Evolutionary conservation across 2,797 vertebrate species (phyloP).

Genomic region (Artibeus lituratus): DNA sequence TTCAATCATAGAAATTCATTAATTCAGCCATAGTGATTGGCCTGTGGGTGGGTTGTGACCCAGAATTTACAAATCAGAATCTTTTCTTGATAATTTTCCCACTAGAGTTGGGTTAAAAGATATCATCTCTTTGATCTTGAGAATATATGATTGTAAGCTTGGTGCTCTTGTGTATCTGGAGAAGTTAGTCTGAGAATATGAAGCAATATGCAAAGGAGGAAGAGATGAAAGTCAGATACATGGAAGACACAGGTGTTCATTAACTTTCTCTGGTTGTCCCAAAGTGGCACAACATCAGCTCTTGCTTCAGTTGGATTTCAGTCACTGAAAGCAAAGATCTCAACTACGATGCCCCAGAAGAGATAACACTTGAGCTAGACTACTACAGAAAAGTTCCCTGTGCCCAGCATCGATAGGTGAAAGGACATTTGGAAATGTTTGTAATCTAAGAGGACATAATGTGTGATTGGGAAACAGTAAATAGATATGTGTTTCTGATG

Average conservation of each 20-base stretch:
- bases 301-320: background rate
- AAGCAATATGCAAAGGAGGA: background rate
- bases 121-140: background rate
- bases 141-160: background rate
- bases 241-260: background rate
- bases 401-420: background rate
- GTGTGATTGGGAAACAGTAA: background rate
- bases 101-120: background rate
- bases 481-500: background rate
- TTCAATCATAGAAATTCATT: background rate
- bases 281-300: background rate
- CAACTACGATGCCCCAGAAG: background rate
- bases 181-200: background rate
- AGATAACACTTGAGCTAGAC: background rate
- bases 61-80: background rate
- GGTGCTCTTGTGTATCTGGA: background rate
- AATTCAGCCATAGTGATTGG: background rate
- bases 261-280: background rate
- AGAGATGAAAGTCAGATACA: background rate
- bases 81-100: background rate
- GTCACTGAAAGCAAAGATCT: background rate
- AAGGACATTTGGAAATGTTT: background rate
- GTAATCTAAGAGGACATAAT: background rate
- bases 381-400: background rate
- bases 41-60: background rate